Evolutionary conservation across 2,113 vertebrate species (phyloP), one percentile per base, ranked within the genome.

Genomic region (Trogon melanurus): DNA sequence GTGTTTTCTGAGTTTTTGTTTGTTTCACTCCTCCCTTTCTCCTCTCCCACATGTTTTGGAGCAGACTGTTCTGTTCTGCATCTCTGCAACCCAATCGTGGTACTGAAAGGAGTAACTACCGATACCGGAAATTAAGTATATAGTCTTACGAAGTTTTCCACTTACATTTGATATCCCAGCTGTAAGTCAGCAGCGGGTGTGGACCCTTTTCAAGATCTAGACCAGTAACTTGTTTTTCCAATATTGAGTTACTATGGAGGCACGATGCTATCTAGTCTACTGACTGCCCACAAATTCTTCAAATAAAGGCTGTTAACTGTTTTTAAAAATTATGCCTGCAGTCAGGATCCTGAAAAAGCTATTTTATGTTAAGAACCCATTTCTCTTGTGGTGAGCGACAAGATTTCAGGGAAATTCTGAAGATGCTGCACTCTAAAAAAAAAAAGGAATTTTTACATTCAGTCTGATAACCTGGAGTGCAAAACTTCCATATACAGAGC

Each of bases 401-500:
- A 67, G n/a, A 71, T 69, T 86, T 88, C 66, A 85, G 71, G 21
- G 50, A 73, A 81, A 66, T 51, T 88, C 72, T 83, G 47, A 53
- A 89, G 88, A 83, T 44, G 27, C 21, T 54, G 18, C 60, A 58
- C 45, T 88, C 36, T 79, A 72, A 41, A 74, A 88, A 72, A 72
- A 74, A 88, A 67, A 88, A 88, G 7, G 20, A 50, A 34, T 66
- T 69, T 88, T 91, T 95, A 73, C 27, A 73, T 84, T 91, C 56
- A 83, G 70, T 69, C 74, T 76, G 81, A 87, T 67, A 91, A 82
- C 36, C 45, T 36, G 23, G 71, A 91, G 41, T 69, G 61, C 51
- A 85, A 73, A 94, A 93, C 66, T 64, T 94, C 85, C 79, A 71
- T 51, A 67, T 61, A 69, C 30, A 76, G 72, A 95, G 82, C 64